phyloP scores from a whole-genome alignment of 2,888 invertebrate genomes.

The Lasius platythorax region DNA sequence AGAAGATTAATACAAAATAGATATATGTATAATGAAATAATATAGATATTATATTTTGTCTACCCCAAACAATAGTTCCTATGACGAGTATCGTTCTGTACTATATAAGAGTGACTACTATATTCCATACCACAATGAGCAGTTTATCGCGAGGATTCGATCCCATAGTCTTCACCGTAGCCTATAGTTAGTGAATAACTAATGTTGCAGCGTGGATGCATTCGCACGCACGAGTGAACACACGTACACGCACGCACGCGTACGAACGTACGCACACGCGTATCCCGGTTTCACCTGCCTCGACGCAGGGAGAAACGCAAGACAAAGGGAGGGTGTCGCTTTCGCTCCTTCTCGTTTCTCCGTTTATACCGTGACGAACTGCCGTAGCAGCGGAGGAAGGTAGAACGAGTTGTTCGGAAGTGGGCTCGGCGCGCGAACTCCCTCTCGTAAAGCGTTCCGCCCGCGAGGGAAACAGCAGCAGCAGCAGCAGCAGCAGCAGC shows the following conservation, averaged over 20 bases:
- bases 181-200: constrained; percentile 43
- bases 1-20: neutral
- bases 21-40: neutral
- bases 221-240: constrained; percentile 34
- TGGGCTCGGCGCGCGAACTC: constrained; percentile 60
- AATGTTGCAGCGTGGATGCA: constrained; percentile 36
- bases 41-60: neutral
- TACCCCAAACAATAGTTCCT: neutral
- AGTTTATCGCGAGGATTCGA: constrained; percentile 31
- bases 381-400: neutral
- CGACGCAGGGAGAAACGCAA: constrained; percentile 48
- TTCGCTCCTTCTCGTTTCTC: constrained; percentile 70
- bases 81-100: neutral
- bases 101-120: neutral
- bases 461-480: constrained; percentile 13
- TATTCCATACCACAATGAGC: neutral
- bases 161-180: neutral
- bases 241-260: constrained; percentile 42
- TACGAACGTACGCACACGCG: constrained; percentile 43
- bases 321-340: constrained; percentile 72
- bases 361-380: constrained; percentile 45
- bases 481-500: neutral
- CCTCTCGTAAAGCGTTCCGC: constrained; percentile 65
- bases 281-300: constrained; percentile 71
- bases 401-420: constrained; percentile 27